phyloP scores from a whole-genome alignment of 1,140 invertebrate species.

The Thaumetopoea pityocampa region DNA sequence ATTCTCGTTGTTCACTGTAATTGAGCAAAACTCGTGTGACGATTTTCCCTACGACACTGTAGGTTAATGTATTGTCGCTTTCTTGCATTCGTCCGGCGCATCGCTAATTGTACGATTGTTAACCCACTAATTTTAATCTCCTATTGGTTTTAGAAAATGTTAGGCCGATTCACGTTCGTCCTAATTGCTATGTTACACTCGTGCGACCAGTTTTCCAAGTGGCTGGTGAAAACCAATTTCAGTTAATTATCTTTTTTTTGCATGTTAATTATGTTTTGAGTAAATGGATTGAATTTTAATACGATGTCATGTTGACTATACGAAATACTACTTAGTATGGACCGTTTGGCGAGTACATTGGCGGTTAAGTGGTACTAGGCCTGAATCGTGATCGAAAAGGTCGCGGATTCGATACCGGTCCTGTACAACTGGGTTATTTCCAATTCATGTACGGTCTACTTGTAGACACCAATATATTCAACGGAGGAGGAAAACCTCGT shows the following conservation, averaged over 20 bases:
- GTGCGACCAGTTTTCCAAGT: conserved; percentile 36
- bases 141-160: conserved; percentile 48
- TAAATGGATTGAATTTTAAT: too few species aligned
- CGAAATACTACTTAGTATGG: conserved; percentile 5
- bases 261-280: too few species aligned
- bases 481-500: too few species aligned
- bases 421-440: too few species aligned
- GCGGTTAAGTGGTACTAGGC: too few species aligned
- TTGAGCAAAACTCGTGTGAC: conserved; percentile 68
- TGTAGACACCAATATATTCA: too few species aligned
- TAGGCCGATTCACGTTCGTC: conserved; percentile 26
- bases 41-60: conserved; percentile 66
- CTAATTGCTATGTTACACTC: conserved; percentile 24
- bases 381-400: too few species aligned
- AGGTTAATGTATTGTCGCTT: conserved; percentile 72
- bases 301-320: too few species aligned
- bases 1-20: conserved; percentile 45
- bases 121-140: conserved; percentile 68
- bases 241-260: too few species aligned
- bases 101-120: conserved; percentile 68
- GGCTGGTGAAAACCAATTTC: conserved; percentile 16
- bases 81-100: conserved; percentile 56
- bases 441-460: too few species aligned
- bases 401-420: too few species aligned
- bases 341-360: too few species aligned